These are phyloP conservation scores for Hydriomena furcata DNA, from an alignment of 2,888 invertebrate genomes.

Conservation along the genomic window DNA sequence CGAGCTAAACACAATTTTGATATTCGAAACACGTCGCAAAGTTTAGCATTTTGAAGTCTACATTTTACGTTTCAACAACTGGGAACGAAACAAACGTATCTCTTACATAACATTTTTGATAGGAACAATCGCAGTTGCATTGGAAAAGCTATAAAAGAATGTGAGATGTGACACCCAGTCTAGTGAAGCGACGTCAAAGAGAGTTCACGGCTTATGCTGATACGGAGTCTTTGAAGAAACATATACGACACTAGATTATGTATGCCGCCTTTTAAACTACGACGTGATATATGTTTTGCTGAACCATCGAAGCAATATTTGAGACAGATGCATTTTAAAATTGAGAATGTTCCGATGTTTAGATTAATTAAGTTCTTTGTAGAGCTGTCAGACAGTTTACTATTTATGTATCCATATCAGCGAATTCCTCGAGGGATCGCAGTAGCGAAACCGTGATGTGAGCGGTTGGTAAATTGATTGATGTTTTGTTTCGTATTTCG, in stretches of 20 bases:
- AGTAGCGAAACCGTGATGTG: conserved; percentile 28
- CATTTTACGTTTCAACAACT: conserved; percentile 42
- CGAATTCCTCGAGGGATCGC: conserved; percentile 33
- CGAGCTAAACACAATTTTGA: conserved; percentile 28
- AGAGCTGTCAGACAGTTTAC: conserved; percentile 35
- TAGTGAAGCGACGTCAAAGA: conserved; percentile 57
- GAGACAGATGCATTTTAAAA: conserved; percentile 34
- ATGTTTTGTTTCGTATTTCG: conserved; percentile 28
- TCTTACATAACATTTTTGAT: conserved; percentile 50
- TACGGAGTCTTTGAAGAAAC: conserved; percentile 62
- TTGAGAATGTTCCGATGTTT: conserved; percentile 34
- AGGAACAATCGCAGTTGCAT: conserved; percentile 49
- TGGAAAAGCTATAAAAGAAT: conserved; percentile 48
- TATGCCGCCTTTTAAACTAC: conserved; percentile 53
- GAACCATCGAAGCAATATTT: conserved; percentile 34
- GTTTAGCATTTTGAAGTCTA: conserved; percentile 25
- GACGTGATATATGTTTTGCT: conserved; percentile 48
- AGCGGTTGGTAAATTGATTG: conserved; percentile 34
- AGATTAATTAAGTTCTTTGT: conserved; percentile 37
- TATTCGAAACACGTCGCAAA: conserved; percentile 23
- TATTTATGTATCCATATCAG: conserved; percentile 34
- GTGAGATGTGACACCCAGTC: conserved; percentile 58
- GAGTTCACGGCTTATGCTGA: conserved; percentile 61
- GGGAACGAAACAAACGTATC: conserved; percentile 44
- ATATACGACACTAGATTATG: conserved; percentile 55